Evolutionary conservation across 2,888 invertebrate species (phyloP), one percentile per base, ranked within the genome.

Genomic region (Aricia artaxerxes): DNA sequence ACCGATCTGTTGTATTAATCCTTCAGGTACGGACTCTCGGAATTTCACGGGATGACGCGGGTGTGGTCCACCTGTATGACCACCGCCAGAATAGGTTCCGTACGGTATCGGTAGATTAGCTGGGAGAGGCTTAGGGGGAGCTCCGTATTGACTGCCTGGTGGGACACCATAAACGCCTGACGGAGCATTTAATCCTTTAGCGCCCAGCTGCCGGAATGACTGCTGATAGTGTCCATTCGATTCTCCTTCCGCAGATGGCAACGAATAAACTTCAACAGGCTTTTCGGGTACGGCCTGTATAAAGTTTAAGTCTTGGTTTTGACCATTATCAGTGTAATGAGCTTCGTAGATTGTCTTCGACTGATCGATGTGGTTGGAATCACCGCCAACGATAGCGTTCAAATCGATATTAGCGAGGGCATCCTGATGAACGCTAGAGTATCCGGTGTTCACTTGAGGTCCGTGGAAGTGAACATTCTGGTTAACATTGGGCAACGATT

Each of bases 11-110:
- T 96, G 95, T 3, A 97, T 90, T 4, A 97, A 89, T 0, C 97
- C 97, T 78, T 95, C 94, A 0, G 97, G 97, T 0, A 97, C 96
- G 0, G 97, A 95, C n/a, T 97, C 96, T 75, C 97, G 95, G 88
- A 97, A 97, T 82, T 96, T 95, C 5, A 97, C 95, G 0, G 97
- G 97, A 57, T 95, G 94, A 85, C 93, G 94, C 0, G 96, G 96
- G 0, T 88, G 87, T 77, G 87, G 90, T 1, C 92, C 91, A 2
- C 95, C 93, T 0, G 93, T 87, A 82, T 91, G 91, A 0, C 92
- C 91, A 0, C 94, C 94, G 5, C 94, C 94, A 0, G 94, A 92
- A 78, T 89, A 87, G 0, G 90, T 87, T 0, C 94, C 94, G 78
- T 94, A 94, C 0, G 94, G 92, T 2, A 94, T 87, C 0, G 95